phyloP scores from a whole-genome alignment of 1,140 invertebrate species.

The Mactra quadrangularis region DNA sequence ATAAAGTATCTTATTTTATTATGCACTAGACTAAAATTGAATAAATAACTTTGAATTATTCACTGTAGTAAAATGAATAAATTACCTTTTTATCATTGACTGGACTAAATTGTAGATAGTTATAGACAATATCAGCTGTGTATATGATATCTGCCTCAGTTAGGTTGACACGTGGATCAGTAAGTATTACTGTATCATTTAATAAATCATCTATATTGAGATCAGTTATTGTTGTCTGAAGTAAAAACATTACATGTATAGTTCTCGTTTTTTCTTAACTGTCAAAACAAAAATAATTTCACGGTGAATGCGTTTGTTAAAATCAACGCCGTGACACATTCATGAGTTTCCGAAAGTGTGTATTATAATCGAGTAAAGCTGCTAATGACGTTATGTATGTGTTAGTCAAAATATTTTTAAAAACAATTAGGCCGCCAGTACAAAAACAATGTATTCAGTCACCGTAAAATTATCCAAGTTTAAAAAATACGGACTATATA shows the following conservation, averaged over 20 bases:
- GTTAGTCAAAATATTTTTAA: neutral
- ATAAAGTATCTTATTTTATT: too few species aligned
- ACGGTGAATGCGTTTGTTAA: too few species aligned
- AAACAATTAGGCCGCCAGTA: too few species aligned
- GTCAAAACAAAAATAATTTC: too few species aligned
- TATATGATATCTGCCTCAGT: constrained; percentile 47
- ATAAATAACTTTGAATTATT: too few species aligned
- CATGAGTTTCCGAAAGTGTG: neutral
- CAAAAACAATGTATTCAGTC: too few species aligned
- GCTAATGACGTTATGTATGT: neutral
- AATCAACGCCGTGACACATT: too few species aligned
- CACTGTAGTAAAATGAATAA: too few species aligned
- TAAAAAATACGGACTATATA: neutral
- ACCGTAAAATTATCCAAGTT: too few species aligned
- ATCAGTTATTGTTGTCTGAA: constrained; percentile 31
- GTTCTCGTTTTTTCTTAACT: too few species aligned
- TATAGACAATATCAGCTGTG: constrained; percentile 46
- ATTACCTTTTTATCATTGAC: neutral
- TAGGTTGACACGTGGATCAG: neutral
- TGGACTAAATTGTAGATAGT: constrained; percentile 4
- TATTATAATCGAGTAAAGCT: too few species aligned
- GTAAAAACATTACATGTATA: neutral
- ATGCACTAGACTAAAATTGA: too few species aligned
- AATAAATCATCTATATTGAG: constrained; percentile 6
- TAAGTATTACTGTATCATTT: constrained; percentile 7